phyloP scores from a whole-genome alignment of 2,888 invertebrate species.

The Drosophila tripunctata region DNA sequence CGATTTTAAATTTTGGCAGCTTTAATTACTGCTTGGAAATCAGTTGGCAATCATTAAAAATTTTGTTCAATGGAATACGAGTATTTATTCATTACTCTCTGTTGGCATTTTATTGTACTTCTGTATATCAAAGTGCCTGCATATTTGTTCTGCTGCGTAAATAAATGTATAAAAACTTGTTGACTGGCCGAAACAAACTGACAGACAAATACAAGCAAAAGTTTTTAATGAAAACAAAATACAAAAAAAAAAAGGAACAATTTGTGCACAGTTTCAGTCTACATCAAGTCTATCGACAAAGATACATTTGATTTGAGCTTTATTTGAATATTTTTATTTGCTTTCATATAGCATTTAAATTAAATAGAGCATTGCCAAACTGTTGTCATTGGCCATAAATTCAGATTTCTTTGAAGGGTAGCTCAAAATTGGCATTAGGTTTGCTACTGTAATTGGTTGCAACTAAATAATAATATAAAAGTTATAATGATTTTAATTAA shows the following conservation, averaged over 20 bases:
- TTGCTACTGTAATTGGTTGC: background rate
- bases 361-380: slow-evolving; percentile 9
- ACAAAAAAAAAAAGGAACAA: slow-evolving; percentile 56
- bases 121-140: slow-evolving; percentile 26
- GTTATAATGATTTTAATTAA: no score
- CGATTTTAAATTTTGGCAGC: background rate
- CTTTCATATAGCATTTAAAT: slow-evolving; percentile 4
- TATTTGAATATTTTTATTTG: slow-evolving; percentile 10
- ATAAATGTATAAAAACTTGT: slow-evolving; percentile 48
- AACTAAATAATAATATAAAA: background rate
- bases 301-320: slow-evolving; percentile 18
- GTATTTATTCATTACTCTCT: background rate
- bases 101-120: slow-evolving; percentile 1
- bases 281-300: slow-evolving; percentile 7
- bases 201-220: slow-evolving; percentile 55
- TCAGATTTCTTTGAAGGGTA: background rate
- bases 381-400: slow-evolving; percentile 1
- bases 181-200: slow-evolving; percentile 47
- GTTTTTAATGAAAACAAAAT: slow-evolving; percentile 67
- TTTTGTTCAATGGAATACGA: background rate
- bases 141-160: slow-evolving; percentile 35
- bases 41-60: background rate
- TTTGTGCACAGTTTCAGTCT: slow-evolving; percentile 1
- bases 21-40: background rate
- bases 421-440: background rate